Evolutionary conservation across 1,140 invertebrate genomes (phyloP).

Genomic region (Calosoma granatense): DNA sequence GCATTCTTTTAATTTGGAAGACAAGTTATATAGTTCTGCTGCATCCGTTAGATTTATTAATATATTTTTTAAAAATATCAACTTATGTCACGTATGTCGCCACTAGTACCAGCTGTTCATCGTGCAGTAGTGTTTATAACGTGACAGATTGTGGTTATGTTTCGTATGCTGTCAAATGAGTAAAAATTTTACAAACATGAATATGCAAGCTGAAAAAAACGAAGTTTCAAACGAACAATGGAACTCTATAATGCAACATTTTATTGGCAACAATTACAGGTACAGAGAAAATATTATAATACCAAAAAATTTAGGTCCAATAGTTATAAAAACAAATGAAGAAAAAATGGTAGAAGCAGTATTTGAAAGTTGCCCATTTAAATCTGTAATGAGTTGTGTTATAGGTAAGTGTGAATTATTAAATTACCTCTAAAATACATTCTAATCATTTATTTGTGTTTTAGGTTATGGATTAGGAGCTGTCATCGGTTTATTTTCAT

Average conservation of each 20-base stretch:
- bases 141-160: too few species aligned
- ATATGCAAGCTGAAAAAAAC: not conserved
- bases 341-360: constrained; percentile 77
- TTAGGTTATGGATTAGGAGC: constrained; percentile 87
- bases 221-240: constrained; percentile 23
- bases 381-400: constrained; percentile 81
- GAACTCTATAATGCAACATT: constrained; percentile 46
- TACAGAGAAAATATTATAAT: constrained; percentile 75
- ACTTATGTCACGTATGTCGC: too few species aligned
- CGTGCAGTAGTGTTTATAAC: too few species aligned
- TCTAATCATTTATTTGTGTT: constrained; percentile 19
- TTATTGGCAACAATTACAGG: constrained; percentile 51
- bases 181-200: too few species aligned
- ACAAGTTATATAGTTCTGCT: too few species aligned
- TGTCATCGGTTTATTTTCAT: constrained; percentile 89
- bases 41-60: too few species aligned
- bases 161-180: too few species aligned
- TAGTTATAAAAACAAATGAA: constrained; percentile 72
- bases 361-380: constrained; percentile 89
- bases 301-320: constrained; percentile 61
- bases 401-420: too few species aligned
- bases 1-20: too few species aligned
- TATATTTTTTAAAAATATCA: too few species aligned
- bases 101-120: too few species aligned
- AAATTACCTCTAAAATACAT: not conserved